Evolutionary conservation across 2,797 vertebrate genomes (phyloP), one percentile per base, ranked within the genome.

Genomic region (Bradypus variegatus): DNA sequence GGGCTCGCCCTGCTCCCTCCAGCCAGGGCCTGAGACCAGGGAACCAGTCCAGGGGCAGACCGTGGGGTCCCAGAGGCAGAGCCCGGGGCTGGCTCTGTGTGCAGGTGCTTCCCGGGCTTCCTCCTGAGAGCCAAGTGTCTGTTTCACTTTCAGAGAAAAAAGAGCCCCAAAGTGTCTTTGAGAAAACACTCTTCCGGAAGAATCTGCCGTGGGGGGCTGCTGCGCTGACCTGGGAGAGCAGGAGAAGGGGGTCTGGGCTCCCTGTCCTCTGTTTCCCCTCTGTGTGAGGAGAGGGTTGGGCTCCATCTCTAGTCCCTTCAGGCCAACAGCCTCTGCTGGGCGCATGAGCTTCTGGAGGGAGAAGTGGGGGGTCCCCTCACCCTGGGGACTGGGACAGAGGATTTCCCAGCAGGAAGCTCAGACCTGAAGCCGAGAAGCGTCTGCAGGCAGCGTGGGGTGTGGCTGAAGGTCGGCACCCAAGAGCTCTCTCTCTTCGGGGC

Each of bases 21-120:
- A 25, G n/a, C 62, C n/a, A 9, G 58, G 1, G 29, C 11, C 6
- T 67, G 16, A 45, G 69, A n/a, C 31, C 7, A 7, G 6, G 77
- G 16, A 36, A 25, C 38, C 73, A 1, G 13, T 48, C 36, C 62
- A 38, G 8, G 8, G 41, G 41, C 41, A 29, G 48, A 38, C 2
- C 27, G 23, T 50, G 4, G 27, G 8, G 7, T 13, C 12, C 38
- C 13, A 1, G 55, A 6, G 58, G 12, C 4, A 1, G 15, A 11
- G 50, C 38, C 31, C 4, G 15, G 16, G 50, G 60, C 27, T 6
- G 11, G 10, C 58, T 13, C 0, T 50, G 13, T 41, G 31, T 38
- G 25, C 2, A 16, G 29, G 33, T 2, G 1, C 65, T 10, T 73
- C 13, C 13, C 33, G 72, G 0, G 3, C 86, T 60, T 77, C n/a